Base-by-base conservation (phyloP, 2,113 vertebrate species). In the Mungos mungo region DNA sequence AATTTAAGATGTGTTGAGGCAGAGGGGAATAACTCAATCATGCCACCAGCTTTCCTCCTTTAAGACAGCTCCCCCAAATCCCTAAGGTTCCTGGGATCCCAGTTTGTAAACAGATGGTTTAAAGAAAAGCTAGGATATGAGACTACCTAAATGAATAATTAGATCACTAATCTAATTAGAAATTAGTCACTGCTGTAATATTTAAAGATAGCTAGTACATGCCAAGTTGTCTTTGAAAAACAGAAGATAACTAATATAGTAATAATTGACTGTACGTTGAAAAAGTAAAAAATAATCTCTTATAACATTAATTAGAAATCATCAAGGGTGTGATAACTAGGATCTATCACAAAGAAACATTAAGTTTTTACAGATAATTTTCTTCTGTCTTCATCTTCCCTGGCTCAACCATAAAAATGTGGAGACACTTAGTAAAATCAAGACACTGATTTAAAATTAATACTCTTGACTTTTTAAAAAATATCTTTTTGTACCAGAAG, bases 221-320 rank as follows among this genome's bases (percentile, higher is more conserved):
- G 16, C 14, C 19, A 89, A 52, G 6, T 27, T 86, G 80, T 79
- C 57, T 96, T 92, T 93, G 27, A 97, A 93, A 68, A 88, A 71
- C 54, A 86, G 18, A 83, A 88, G 23, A 23, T 81, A 12, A 80
- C 76, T 72, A 92, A 83, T 19, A 27, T 92, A 82, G 38, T 79
- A 88, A 52, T 83, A 57, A 31, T 60, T 89, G 19, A 4, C 2
- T 90, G 3, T 77, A 52, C 29, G 1, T 45, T 86, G 57, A 68
- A 91, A 85, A n/a, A 57, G 1, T 54, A 68, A 80, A 57, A 57
- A 29, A 45, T 15, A 29, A 2, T 2, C 8, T 11, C 11, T 4
- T 29, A 6, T n/a, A 52, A 57, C 11, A 27, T 81, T 23, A 83
- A 27, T 68, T 29, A 74, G 45, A 54, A 50, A 96, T 66, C 8